Evolutionary conservation across 2,113 vertebrate species (phyloP).

Genomic region (Cynoglossus semilaevis): DNA sequence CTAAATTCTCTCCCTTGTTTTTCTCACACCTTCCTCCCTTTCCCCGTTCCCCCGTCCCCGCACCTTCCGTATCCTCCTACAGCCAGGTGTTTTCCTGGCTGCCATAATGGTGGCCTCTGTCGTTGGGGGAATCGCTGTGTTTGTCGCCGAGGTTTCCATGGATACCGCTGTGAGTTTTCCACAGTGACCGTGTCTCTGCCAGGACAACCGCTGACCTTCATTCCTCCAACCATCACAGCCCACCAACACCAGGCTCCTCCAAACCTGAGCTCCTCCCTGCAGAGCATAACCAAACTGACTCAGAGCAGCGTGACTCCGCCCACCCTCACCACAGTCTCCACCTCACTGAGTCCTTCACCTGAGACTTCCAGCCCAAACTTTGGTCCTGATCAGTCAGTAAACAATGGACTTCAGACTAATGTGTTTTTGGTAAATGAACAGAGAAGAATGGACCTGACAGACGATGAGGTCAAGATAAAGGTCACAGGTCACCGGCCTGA

Average conservation of each 20-base stretch:
- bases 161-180: constrained; percentile 51
- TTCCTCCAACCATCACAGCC: background rate
- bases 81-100: constrained; percentile 62
- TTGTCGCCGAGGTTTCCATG: constrained; percentile 47
- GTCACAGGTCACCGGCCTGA: background rate
- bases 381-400: background rate
- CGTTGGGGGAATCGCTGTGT: constrained; percentile 40
- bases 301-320: background rate
- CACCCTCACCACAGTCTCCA: background rate
- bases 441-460: background rate
- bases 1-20: background rate
- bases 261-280: background rate
- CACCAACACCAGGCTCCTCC: background rate
- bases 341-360: background rate
- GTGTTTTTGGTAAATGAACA: background rate
- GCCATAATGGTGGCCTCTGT: constrained; percentile 40
- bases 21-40: background rate
- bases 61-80: constrained; percentile 3
- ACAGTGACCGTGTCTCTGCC: background rate
- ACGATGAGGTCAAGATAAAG: background rate
- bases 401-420: background rate
- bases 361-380: background rate
- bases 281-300: background rate
- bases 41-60: no score
- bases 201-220: background rate